A percentile compares a stretch with the other conserved stretches of the same genome.
Conservation (phyloP, 2,797 vertebrate genomes). For the Acanthurus leucopareius region DNA sequence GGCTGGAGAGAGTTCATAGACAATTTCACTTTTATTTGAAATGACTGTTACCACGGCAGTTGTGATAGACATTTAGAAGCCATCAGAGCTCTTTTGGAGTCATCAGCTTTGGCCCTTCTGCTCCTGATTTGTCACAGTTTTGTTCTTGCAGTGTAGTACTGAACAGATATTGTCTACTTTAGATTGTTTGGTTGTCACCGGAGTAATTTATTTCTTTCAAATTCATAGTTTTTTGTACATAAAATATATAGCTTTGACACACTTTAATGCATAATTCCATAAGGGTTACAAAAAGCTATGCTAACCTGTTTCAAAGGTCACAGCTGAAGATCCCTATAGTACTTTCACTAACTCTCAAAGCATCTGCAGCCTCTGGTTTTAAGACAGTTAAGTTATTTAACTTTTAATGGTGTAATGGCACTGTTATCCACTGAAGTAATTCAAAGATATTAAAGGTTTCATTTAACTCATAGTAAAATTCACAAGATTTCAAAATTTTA, state of each 20-base stretch:
- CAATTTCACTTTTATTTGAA: constrained; percentile 71
- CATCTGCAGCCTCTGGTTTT: neutral
- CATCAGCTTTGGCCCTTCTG: constrained; percentile 19
- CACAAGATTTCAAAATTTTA: too few relatives aligned
- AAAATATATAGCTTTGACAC: neutral
- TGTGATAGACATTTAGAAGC: constrained; percentile 54
- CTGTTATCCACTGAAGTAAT: too few relatives aligned
- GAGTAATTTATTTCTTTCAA: neutral
- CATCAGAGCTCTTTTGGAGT: constrained; percentile 41
- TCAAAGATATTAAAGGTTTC: too few relatives aligned
- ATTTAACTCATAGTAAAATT: too few relatives aligned
- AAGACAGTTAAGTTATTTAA: neutral
- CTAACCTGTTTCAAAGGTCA: neutral
- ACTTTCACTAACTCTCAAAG: neutral
- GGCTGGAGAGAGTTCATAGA: constrained; percentile 59
- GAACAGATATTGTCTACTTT: neutral
- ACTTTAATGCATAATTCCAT: neutral
- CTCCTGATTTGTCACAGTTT: constrained; percentile 36
- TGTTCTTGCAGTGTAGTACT: constrained; percentile 15
- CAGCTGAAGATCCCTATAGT: neutral
- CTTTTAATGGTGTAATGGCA: too few relatives aligned
- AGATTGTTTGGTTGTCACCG: neutral
- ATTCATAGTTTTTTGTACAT: neutral
- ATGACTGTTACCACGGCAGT: constrained; percentile 50
- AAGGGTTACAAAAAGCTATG: neutral